Conservation (phyloP, 2,113 vertebrate genomes). For the Marcusenius ussheri region DNA sequence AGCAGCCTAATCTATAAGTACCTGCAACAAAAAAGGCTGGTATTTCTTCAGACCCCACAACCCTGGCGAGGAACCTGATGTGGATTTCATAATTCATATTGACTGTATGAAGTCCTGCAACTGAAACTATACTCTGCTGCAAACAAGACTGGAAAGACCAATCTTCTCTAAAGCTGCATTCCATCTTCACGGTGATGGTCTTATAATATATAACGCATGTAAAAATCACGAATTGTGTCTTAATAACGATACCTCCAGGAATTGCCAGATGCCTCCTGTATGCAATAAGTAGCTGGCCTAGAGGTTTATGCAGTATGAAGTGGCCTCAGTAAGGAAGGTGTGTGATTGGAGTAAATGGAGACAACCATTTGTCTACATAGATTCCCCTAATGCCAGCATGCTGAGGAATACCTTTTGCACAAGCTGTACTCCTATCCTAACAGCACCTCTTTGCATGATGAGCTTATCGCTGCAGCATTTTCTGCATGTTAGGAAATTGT, state of each 20-base stretch:
- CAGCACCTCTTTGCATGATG: not conserved
- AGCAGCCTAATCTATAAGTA: not conserved
- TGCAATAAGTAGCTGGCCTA: not conserved
- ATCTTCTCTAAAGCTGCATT: not conserved
- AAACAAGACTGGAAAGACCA: not conserved
- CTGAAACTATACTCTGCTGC: not conserved
- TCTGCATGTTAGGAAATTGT: not conserved
- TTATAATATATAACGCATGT: not conserved
- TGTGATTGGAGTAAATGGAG: not conserved
- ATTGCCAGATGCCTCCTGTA: not conserved
- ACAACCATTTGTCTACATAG: not conserved
- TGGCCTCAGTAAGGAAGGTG: not conserved
- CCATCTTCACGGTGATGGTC: not conserved
- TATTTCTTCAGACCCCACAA: constrained; percentile 6
- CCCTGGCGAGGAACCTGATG: not conserved
- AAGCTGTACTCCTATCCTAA: not conserved
- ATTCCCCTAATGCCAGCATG: not conserved
- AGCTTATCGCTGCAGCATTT: not conserved
- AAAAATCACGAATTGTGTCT: not conserved
- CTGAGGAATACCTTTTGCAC: not conserved
- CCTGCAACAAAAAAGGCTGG: constrained; percentile 10
- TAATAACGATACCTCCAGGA: not conserved
- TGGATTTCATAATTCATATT: not conserved
- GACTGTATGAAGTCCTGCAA: not conserved
- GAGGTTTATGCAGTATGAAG: not conserved